These are phyloP conservation scores for Vombatus ursinus DNA, from an alignment of 2,113 vertebrate genomes.

Conservation along the genomic window DNA sequence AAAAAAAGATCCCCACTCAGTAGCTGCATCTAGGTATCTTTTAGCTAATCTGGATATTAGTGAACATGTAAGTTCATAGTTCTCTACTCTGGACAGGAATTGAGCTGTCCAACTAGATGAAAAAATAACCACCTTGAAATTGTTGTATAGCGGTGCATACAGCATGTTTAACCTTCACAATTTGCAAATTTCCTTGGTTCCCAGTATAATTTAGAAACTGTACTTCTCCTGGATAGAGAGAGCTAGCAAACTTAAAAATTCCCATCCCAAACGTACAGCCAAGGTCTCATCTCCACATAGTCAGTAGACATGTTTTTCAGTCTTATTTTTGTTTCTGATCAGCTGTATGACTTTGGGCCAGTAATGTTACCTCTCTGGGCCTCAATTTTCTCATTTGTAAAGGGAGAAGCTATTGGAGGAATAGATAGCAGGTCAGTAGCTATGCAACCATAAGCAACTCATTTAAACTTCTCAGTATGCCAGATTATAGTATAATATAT, in stretches of 20 bases:
- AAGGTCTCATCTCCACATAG: background rate
- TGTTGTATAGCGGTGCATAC: background rate
- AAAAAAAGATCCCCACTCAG: background rate
- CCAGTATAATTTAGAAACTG: background rate
- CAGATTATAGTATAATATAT: background rate
- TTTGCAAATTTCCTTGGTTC: background rate
- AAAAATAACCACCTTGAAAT: background rate
- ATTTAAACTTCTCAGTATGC: background rate
- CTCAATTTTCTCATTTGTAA: background rate
- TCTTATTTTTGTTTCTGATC: background rate
- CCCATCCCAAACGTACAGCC: background rate
- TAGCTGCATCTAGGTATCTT: background rate
- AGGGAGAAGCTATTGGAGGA: background rate
- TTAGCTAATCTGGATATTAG: background rate
- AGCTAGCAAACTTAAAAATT: background rate
- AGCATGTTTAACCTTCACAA: background rate
- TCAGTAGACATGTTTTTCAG: background rate
- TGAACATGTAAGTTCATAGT: background rate
- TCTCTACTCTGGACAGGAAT: background rate
- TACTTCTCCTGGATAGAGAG: background rate
- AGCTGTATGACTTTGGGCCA: background rate
- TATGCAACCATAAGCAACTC: background rate
- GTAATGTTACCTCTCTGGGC: background rate
- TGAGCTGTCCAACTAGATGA: background rate
- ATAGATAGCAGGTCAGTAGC: background rate